These are phyloP conservation scores for Cyclophora albipunctata DNA, from an alignment of 2,888 invertebrate genomes.

Conservation along the genomic window DNA sequence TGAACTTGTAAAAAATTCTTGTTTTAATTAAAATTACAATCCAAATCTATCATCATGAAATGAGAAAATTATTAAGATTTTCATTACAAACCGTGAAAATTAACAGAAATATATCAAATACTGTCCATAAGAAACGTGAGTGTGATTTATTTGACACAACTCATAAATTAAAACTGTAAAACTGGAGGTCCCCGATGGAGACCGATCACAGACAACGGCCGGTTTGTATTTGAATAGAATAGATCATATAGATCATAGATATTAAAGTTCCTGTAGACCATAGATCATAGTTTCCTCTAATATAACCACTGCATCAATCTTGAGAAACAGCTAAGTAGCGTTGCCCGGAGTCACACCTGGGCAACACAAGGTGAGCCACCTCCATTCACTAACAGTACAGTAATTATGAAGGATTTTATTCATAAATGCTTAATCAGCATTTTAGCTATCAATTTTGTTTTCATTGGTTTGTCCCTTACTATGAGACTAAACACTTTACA, in stretches of 20 bases:
- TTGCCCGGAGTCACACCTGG: too few species aligned
- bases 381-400: too few species aligned
- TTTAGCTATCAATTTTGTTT: too few species aligned
- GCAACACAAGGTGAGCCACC: too few species aligned
- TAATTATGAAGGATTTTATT: too few species aligned
- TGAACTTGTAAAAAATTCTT: background rate
- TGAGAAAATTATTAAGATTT: slow-evolving; percentile 38
- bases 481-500: too few species aligned
- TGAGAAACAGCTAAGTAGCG: too few species aligned
- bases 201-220: slow-evolving; percentile 24
- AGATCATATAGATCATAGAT: background rate
- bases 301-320: too few species aligned
- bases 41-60: slow-evolving; percentile 33
- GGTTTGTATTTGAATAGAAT: slow-evolving; percentile 28
- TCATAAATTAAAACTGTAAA: slow-evolving; percentile 19
- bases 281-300: too few species aligned
- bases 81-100: slow-evolving; percentile 25
- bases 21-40: slow-evolving; percentile 1
- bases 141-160: slow-evolving; percentile 22
- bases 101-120: slow-evolving; percentile 26
- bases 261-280: too few species aligned
- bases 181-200: slow-evolving; percentile 32
- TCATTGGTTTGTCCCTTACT: too few species aligned
- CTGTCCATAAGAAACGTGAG: slow-evolving; percentile 31
- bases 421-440: too few species aligned